phyloP scores from a whole-genome alignment of 35 echinoderm and acorn worm species.

The Hemicentrotus pulcherrimus region DNA sequence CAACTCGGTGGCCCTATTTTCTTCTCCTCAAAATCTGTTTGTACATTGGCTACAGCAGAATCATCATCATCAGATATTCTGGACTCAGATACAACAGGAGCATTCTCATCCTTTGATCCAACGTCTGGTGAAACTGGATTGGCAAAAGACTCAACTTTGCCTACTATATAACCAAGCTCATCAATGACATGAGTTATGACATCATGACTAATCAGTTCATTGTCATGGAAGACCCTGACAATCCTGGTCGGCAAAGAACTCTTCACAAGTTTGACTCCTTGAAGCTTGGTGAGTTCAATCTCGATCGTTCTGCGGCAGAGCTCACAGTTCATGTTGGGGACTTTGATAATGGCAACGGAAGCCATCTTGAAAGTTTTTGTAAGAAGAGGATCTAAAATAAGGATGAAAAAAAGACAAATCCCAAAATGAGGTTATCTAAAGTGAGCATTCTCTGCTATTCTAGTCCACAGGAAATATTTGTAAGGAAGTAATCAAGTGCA shows the following conservation, averaged over 20 bases:
- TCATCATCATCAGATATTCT: neutral
- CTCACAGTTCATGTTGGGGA: conserved; percentile 48
- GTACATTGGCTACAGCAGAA: conserved; percentile 1
- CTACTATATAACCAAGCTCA: conserved; percentile 25
- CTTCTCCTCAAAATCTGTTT: conserved; percentile 21
- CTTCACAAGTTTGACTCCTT: conserved; percentile 2
- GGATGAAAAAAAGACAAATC: neutral
- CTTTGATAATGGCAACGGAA: conserved; percentile 13
- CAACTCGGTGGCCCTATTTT: neutral
- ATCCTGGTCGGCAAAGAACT: neutral
- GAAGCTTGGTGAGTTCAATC: conserved; percentile 36
- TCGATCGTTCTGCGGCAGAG: conserved; percentile 30
- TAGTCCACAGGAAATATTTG: neutral
- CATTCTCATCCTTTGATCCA: neutral
- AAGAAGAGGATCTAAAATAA: neutral
- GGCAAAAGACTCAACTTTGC: neutral
- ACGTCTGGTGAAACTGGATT: neutral
- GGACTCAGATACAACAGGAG: neutral
- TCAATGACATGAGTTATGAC: neutral
- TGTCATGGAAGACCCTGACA: neutral
- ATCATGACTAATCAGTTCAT: neutral
- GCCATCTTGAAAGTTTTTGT: neutral
- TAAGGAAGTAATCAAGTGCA: neutral
- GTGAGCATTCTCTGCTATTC: too few relatives aligned
- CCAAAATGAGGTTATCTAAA: neutral